Base-by-base conservation (phyloP, 2,797 vertebrate species). In the Triplophysa bombifrons region DNA sequence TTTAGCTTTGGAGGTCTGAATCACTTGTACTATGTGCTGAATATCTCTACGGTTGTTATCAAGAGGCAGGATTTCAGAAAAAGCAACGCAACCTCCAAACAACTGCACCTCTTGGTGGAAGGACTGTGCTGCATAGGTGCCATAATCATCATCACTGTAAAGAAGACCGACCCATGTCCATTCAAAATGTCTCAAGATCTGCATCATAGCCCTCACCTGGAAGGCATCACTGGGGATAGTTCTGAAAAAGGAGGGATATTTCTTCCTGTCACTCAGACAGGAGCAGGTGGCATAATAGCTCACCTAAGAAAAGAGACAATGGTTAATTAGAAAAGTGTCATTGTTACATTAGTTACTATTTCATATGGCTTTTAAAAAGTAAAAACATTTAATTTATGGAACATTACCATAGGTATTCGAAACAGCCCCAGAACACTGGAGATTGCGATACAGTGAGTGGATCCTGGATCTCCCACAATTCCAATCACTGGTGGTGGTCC, bases 91-190 rank as follows among this genome's bases (percentile, higher is more conserved):
- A 12, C 71, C 67, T 16, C 76, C 73, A 10, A 84, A 30, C 48
- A 76, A n/a, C 64, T 77, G 77, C 7, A 85, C 30, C 16, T 84
- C 80, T 14, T 80, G 17, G 0, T 84, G 88, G 6, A 93, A 91
- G 2, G 87, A 84, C 6, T 70, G 84, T 19, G 89, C 89, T 48
- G 86, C 92, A 1, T 92, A 58, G 13, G 87, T 64, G 4, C 92
- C 92, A 61, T 93, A 93, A 58, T 92, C 92, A 83, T 92, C 91
- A 70, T 90, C 84, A 75, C 89, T 92, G 63, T 91, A 55, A 13
- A 93, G 44, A 9, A 92, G 78, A n/a, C 92, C 92, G 4, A 86
- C 83, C 92, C 92, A 93, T 14, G 88, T 91, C 92, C 91, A 93
- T 20, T 83, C 38, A 13, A 91, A 92, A 41, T 72, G 86, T 30